Percentiles rank a stretch among this genome's conserved stretches.
Evolutionary conservation across 2,797 vertebrate genomes (phyloP).

Genomic region (Brotula barbata): DNA sequence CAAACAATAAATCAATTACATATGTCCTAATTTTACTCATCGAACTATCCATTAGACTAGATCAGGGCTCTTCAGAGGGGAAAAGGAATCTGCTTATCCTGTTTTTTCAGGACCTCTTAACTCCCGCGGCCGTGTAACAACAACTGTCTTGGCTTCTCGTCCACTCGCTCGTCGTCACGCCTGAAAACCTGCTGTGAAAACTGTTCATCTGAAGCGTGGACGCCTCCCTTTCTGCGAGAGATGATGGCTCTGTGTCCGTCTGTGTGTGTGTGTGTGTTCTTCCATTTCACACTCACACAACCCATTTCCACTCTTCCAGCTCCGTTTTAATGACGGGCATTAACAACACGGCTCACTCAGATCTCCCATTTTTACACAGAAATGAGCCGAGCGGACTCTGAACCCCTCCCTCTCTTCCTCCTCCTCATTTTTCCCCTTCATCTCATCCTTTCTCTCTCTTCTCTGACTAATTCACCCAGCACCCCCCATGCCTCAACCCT

Average conservation of each 20-base stretch:
- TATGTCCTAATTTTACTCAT: no score
- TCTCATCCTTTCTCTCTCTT: slow-evolving; percentile 15
- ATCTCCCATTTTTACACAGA: slow-evolving; percentile 57
- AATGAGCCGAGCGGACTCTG: slow-evolving; percentile 54
- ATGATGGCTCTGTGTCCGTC: slow-evolving; percentile 1
- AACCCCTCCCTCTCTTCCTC: slow-evolving; percentile 4
- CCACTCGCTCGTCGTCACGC: not conserved
- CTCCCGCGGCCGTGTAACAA: no score
- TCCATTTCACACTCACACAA: slow-evolving; percentile 51
- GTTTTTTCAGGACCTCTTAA: no score
- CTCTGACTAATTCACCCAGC: slow-evolving; percentile 1
- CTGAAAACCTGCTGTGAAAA: slow-evolving; percentile 38
- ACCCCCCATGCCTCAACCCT: not conserved
- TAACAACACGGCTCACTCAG: slow-evolving; percentile 39
- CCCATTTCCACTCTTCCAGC: slow-evolving; percentile 50
- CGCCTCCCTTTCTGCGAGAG: slow-evolving; percentile 8
- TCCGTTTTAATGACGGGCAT: slow-evolving; percentile 56
- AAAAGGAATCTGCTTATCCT: no score
- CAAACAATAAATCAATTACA: no score
- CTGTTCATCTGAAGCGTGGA: slow-evolving; percentile 30
- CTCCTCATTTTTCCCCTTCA: not conserved
- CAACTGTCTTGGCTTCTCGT: not conserved
- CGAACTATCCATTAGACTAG: no score
- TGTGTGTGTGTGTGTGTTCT: slow-evolving; percentile 16
- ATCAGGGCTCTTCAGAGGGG: no score